phyloP scores from a whole-genome alignment of 2,113 vertebrate species.

The human (Homo sapiens) region GRCh38 chr12:57110001-57110500 shows the following conservation, averaged over 20 bases:
- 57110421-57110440: background rate
- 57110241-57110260: background rate
- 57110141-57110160: background rate
- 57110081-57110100: background rate
- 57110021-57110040: too few species aligned
- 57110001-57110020: background rate
- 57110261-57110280: background rate
- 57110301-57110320: background rate
- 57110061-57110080: background rate
- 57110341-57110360: background rate
- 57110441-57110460: background rate
- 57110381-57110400: background rate
- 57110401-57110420: background rate
- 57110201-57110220: background rate
- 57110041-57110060: background rate
- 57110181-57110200: background rate
- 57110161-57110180: background rate
- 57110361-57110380: background rate
- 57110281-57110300: fast-evolving
- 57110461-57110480: background rate
- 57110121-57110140: too few species aligned
- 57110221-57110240: background rate
- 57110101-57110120: background rate
- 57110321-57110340: background rate
- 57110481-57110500: background rate